Conservation (phyloP, 2,797 vertebrate genomes). For the Micropoecilia bifurca region DNA sequence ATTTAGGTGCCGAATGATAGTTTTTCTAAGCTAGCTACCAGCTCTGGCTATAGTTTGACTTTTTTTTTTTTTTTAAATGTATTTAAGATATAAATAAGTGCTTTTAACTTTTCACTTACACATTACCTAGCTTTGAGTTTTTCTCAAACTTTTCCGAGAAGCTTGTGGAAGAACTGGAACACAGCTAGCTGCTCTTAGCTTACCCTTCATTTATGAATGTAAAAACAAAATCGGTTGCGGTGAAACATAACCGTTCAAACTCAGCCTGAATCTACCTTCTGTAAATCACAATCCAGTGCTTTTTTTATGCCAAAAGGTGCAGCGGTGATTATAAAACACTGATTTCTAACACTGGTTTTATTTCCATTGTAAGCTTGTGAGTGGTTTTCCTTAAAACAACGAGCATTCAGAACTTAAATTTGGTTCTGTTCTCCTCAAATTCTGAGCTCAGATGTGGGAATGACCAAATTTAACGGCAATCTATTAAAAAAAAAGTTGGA, state of each 20-base stretch:
- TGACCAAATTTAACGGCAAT: neutral
- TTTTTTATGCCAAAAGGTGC: conserved; percentile 24
- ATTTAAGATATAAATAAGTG: neutral
- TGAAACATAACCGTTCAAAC: neutral
- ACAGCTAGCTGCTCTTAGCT: conserved; percentile 10
- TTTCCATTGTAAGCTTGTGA: conserved; percentile 18
- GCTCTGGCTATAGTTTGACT: neutral
- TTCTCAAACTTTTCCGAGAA: neutral
- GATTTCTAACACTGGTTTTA: conserved; percentile 25
- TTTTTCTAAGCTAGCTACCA: conserved; percentile 1
- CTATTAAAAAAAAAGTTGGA: neutral
- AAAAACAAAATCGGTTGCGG: neutral
- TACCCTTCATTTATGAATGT: conserved; percentile 10
- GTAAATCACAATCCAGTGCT: neutral
- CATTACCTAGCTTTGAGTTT: neutral
- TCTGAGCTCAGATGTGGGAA: neutral
- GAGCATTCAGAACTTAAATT: conserved; percentile 11
- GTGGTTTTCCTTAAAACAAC: conserved; percentile 11
- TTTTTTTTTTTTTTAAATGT: neutral
- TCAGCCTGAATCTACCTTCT: neutral
- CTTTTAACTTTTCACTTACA: neutral
- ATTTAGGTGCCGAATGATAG: neutral
- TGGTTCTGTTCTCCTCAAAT: neutral
- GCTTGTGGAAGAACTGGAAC: neutral
- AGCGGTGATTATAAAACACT: neutral